Conservation (phyloP, 1,140 invertebrate genomes). For the Pogonus chalceus region DNA sequence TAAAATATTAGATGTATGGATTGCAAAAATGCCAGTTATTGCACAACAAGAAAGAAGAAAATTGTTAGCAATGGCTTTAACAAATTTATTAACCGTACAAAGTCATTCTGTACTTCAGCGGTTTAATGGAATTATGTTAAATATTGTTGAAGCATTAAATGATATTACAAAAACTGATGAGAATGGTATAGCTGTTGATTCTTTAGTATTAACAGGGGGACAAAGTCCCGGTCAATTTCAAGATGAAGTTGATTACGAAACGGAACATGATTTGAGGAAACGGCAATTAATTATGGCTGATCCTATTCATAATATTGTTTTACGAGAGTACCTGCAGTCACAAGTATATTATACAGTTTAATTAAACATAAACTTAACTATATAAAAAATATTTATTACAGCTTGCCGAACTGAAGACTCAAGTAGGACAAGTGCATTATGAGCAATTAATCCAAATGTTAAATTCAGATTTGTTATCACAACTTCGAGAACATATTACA, state of each 20-base stretch:
- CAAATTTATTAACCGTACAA: slow-evolving; percentile 61
- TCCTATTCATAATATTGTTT: slow-evolving; percentile 57
- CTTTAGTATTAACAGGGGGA: slow-evolving; percentile 37
- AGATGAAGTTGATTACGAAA: slow-evolving; percentile 39
- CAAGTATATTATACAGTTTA: slow-evolving; percentile 40
- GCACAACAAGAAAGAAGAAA: slow-evolving; percentile 72
- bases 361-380: slow-evolving; percentile 5
- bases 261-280: slow-evolving; percentile 45
- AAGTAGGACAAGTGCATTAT: slow-evolving; percentile 56
- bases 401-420: slow-evolving; percentile 51
- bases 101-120: slow-evolving; percentile 58
- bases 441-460: slow-evolving; percentile 57
- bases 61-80: slow-evolving; percentile 67
- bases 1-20: slow-evolving; percentile 64
- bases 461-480: slow-evolving; percentile 53
- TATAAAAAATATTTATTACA: slow-evolving; percentile 33
- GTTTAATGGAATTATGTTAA: slow-evolving; percentile 64
- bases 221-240: slow-evolving; percentile 33
- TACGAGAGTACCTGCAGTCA: slow-evolving; percentile 55
- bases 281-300: slow-evolving; percentile 51
- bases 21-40: slow-evolving; percentile 68
- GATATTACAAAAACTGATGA: slow-evolving; percentile 72
- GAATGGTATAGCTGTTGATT: slow-evolving; percentile 39
- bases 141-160: slow-evolving; percentile 74
- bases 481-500: slow-evolving; percentile 52